Evolutionary conservation across 2,888 invertebrate genomes (phyloP).

Genomic region (Acanthosepion pharaonis): DNA sequence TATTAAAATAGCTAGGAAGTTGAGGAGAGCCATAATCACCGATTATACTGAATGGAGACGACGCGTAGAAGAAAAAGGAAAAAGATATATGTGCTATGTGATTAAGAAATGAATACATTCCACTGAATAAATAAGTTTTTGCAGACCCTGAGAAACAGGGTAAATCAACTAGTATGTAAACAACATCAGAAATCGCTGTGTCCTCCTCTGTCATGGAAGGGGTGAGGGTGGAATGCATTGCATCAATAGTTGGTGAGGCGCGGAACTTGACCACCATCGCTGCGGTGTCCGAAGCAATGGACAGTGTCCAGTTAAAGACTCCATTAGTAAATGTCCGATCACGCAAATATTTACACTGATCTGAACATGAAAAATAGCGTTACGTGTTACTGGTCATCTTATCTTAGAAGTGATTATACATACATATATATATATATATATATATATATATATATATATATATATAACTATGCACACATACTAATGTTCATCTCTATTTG

Average conservation of each 20-base stretch:
- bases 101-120: no score
- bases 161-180: background rate
- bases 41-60: no score
- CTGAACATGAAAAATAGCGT: conserved; percentile 23
- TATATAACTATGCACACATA: no score
- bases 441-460: background rate
- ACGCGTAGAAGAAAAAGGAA: no score
- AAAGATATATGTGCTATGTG: no score
- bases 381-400: background rate
- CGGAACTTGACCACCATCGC: background rate
- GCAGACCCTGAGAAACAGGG: background rate
- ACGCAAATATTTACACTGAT: background rate
- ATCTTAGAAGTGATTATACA: background rate
- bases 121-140: background rate
- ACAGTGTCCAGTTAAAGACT: background rate
- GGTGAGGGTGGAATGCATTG: background rate
- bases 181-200: background rate
- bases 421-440: background rate
- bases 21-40: no score
- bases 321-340: background rate
- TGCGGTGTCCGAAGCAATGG: background rate
- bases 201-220: background rate
- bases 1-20: no score
- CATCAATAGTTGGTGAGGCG: background rate
- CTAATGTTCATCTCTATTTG: background rate